phyloP scores from a whole-genome alignment of 2,113 vertebrate genomes.

The Zapus hudsonius region DNA sequence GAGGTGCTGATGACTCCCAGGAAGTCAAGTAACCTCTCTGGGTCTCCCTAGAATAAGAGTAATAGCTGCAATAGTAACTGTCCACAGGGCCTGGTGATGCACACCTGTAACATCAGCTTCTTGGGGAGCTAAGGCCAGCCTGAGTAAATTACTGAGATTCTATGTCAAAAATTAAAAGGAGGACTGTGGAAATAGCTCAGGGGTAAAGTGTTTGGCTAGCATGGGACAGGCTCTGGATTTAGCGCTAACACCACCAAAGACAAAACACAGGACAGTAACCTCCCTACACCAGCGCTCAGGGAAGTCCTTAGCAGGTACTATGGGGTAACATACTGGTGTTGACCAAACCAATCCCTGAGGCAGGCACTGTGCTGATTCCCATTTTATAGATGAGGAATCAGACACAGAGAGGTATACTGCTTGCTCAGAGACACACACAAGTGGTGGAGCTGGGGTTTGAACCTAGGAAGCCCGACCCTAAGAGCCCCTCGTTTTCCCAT shows the following conservation, averaged over 20 bases:
- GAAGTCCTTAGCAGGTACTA: not conserved
- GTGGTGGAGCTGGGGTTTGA: not conserved
- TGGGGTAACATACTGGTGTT: not conserved
- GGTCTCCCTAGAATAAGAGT: not conserved
- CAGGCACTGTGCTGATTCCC: not conserved
- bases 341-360: not conserved
- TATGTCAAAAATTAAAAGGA: no score
- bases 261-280: not conserved
- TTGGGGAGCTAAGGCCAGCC: not conserved
- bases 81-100: not conserved
- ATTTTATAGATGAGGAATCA: not conserved
- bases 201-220: not conserved
- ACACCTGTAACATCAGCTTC: not conserved
- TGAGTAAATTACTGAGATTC: no score
- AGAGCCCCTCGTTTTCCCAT: not conserved
- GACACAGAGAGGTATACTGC: not conserved
- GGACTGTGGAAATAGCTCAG: no score
- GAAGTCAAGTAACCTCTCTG: not conserved
- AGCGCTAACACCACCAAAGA: not conserved
- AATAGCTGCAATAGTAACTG: not conserved
- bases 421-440: not conserved
- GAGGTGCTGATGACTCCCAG: not conserved
- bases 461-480: not conserved
- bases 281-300: not conserved
- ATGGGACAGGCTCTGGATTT: fast-evolving